These are phyloP conservation scores for Paratilapia polleni DNA, from an alignment of 2,113 vertebrate genomes.

Conservation along the genomic window DNA sequence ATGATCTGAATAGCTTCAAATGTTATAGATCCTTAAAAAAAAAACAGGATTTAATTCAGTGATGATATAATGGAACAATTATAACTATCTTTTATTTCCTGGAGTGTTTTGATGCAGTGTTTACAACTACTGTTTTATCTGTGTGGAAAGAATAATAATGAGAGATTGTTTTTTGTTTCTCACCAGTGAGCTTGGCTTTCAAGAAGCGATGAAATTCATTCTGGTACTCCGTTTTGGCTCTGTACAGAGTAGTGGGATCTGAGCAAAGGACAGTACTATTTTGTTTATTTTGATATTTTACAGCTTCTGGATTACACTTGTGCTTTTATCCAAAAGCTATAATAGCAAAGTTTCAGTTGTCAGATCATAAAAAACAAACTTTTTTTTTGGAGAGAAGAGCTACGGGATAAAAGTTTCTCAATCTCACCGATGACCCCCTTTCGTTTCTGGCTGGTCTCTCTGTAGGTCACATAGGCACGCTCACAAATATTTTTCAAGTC, in stretches of 20 bases:
- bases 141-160: background rate
- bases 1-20: constrained; percentile 69
- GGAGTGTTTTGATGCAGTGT: background rate
- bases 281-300: background rate
- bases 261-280: background rate
- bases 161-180: constrained; percentile 6
- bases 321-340: background rate
- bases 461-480: constrained; percentile 60
- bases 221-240: constrained; percentile 76
- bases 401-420: background rate
- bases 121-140: background rate
- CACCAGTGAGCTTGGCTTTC: constrained; percentile 27
- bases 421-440: constrained; percentile 75
- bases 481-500: constrained; percentile 58
- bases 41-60: background rate
- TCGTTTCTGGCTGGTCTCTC: constrained; percentile 45
- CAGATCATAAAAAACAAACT: background rate
- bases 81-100: background rate
- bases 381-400: background rate
- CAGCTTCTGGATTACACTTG: background rate
- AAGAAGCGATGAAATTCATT: constrained; percentile 70
- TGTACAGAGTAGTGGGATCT: constrained; percentile 78
- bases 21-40: constrained; percentile 47
- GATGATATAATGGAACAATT: background rate
- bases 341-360: background rate